Conservation (phyloP, 2,888 invertebrate species). For the Macrophya annulata region DNA sequence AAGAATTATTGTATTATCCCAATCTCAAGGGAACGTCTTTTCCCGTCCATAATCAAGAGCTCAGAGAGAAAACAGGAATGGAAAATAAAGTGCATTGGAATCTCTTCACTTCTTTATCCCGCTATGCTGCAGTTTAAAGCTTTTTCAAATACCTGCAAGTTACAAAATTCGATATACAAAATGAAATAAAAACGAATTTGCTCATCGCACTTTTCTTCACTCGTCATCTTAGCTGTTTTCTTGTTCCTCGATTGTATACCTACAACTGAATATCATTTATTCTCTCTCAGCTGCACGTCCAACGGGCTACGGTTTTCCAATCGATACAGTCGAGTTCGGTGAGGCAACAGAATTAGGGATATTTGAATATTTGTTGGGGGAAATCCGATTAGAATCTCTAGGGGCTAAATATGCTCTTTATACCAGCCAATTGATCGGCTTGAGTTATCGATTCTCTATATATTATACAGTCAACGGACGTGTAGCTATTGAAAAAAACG, state of each 20-base stretch:
- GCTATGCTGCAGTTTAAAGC: background rate
- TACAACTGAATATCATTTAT: background rate
- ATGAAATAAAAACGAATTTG: background rate
- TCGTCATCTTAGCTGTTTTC: background rate
- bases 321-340: conserved; percentile 31
- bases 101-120: background rate
- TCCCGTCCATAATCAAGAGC: background rate
- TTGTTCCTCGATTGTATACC: background rate
- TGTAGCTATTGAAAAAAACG: background rate
- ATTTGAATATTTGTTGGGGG: conserved; percentile 43
- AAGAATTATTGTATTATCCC: conserved; percentile 9
- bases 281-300: background rate
- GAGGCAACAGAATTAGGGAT: conserved; percentile 12
- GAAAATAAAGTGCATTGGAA: background rate
- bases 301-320: background rate
- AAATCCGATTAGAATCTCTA: conserved; percentile 28
- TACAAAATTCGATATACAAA: background rate
- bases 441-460: conserved; percentile 34
- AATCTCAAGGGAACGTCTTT: conserved; percentile 2
- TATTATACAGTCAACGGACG: background rate
- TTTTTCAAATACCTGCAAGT: background rate
- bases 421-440: conserved; percentile 28
- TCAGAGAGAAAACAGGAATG: background rate
- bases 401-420: conserved; percentile 32
- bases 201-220: background rate